Percentiles rank a stretch among this genome's conserved stretches.
Conservation (phyloP, 2,797 vertebrate species). For the Hapalemur alaotrensis region DNA sequence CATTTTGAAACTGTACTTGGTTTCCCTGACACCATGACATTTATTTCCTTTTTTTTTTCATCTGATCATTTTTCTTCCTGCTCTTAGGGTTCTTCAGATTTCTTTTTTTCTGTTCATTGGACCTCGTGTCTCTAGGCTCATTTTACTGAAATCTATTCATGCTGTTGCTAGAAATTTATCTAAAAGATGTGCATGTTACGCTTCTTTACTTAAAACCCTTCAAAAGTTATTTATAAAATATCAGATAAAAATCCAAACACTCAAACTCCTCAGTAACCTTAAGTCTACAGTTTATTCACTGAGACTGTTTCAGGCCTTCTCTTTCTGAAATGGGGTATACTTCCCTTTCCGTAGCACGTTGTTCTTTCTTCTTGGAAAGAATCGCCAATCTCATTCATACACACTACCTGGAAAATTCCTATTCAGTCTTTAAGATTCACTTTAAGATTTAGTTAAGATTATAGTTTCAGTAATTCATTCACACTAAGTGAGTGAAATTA, state of each 20-base stretch:
- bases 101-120: not conserved
- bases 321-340: not conserved
- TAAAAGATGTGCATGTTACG: not conserved
- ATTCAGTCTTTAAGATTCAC: not conserved
- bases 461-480: not conserved
- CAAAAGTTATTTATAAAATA: not conserved
- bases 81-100: not conserved
- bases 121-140: not conserved
- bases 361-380: not conserved
- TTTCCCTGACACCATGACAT: not conserved
- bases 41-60: not conserved
- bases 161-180: not conserved
- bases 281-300: not conserved
- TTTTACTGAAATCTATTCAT: not conserved
- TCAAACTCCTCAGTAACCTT: not conserved
- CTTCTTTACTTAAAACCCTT: not conserved
- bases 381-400: not conserved
- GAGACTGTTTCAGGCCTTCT: not conserved
- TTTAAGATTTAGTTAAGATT: not conserved
- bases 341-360: not conserved
- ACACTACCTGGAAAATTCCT: not conserved
- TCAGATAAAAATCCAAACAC: not conserved
- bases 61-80: not conserved
- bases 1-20: not conserved
- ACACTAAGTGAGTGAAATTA: not conserved